phyloP scores from a whole-genome alignment of 1,140 invertebrate genomes.

The Drosophila guanche region DNA sequence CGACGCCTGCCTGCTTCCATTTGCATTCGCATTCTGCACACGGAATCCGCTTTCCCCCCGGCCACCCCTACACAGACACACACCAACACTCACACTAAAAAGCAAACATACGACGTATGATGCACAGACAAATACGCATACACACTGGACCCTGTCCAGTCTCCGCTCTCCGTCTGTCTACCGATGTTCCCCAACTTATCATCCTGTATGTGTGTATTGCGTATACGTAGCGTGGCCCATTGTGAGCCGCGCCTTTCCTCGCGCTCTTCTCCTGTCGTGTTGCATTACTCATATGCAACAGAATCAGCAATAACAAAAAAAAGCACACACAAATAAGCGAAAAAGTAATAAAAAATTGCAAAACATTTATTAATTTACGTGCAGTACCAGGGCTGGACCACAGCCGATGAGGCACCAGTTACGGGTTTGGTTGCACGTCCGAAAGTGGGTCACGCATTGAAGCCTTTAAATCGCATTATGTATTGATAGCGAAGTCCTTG shows the following conservation, averaged over 20 bases:
- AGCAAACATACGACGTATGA: neutral
- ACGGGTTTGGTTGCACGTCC: slow-evolving; percentile 16
- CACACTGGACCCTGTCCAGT: slow-evolving; percentile 56
- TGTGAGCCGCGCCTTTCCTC: slow-evolving; percentile 66
- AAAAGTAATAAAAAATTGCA: slow-evolving; percentile 66
- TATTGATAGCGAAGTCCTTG: slow-evolving; percentile 38
- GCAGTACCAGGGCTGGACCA: slow-evolving; percentile 56
- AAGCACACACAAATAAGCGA: slow-evolving; percentile 29
- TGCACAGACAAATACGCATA: slow-evolving; percentile 35
- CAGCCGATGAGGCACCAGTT: slow-evolving; percentile 14
- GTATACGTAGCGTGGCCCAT: slow-evolving; percentile 76
- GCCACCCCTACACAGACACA: slow-evolving; percentile 24
- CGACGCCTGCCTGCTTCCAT: slow-evolving; percentile 60
- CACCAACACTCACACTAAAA: slow-evolving; percentile 13
- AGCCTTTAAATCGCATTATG: slow-evolving; percentile 43
- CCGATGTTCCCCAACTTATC: too few relatives aligned
- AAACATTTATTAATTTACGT: slow-evolving; percentile 75
- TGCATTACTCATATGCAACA: slow-evolving; percentile 73
- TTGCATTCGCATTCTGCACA: slow-evolving; percentile 59
- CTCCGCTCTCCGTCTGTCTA: slow-evolving; percentile 9
- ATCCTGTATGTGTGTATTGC: slow-evolving; percentile 44
- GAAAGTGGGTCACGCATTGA: slow-evolving; percentile 52
- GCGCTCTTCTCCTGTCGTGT: slow-evolving; percentile 46
- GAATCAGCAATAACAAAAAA: slow-evolving; percentile 17
- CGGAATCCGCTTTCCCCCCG: slow-evolving; percentile 70